phyloP scores from a whole-genome alignment of 2,797 vertebrate species.

The Salmo trutta region DNA sequence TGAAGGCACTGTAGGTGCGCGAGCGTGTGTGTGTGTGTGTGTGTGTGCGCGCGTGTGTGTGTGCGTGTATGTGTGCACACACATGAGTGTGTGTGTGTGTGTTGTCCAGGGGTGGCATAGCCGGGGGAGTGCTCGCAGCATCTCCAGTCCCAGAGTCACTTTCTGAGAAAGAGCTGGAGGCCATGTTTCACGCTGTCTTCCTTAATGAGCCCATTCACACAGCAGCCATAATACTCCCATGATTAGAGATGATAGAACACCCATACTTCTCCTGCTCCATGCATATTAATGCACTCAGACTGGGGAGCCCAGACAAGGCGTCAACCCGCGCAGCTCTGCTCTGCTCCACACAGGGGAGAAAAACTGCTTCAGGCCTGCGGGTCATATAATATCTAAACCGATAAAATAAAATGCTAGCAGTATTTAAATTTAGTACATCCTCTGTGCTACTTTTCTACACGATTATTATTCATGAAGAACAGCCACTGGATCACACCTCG shows the following conservation, averaged over 20 bases:
- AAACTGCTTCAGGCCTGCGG: conserved; percentile 9
- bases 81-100: neutral
- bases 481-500: neutral
- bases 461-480: conserved; percentile 10
- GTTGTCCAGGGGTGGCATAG: conserved; percentile 48
- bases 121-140: conserved; percentile 71
- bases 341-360: neutral
- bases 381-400: conserved; percentile 10
- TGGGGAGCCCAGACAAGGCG: neutral
- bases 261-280: conserved; percentile 8
- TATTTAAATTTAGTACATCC: neutral
- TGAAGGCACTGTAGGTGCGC: neutral
- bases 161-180: conserved; percentile 44
- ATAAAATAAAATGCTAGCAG: conserved; percentile 6
- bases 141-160: conserved; percentile 65
- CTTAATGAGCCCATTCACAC: conserved; percentile 48
- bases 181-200: conserved; percentile 43
- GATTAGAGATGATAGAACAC: conserved; percentile 29
- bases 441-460: neutral
- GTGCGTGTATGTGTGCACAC: too few relatives aligned
- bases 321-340: neutral
- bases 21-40: too few relatives aligned
- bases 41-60: too few relatives aligned
- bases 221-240: conserved; percentile 11
- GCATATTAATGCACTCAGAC: conserved; percentile 17